A percentile compares a stretch with the other conserved stretches of the same genome.
These are phyloP conservation scores for Siphamia tubifer DNA, from an alignment of 2,113 vertebrate genomes.

Conservation along the genomic window DNA sequence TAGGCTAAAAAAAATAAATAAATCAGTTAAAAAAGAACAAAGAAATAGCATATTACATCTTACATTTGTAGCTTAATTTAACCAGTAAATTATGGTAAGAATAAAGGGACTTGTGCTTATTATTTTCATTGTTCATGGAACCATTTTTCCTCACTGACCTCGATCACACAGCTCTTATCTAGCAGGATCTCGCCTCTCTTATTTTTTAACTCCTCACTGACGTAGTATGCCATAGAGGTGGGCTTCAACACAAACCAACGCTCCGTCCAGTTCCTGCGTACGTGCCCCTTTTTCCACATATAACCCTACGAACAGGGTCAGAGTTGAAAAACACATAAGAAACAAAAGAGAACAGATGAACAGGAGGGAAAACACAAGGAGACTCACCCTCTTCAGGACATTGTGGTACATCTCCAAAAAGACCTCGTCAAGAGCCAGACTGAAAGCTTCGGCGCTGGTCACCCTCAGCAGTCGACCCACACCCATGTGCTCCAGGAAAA, in stretches of 20 bases:
- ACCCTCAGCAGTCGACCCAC: slow-evolving; percentile 67
- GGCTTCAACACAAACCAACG: slow-evolving; percentile 85
- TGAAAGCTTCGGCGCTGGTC: slow-evolving; percentile 72
- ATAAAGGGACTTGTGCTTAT: neutral
- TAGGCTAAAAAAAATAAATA: slow-evolving; percentile 54
- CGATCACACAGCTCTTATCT: slow-evolving; percentile 73
- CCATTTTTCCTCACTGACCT: slow-evolving; percentile 66
- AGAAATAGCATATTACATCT: neutral
- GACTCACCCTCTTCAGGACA: slow-evolving; percentile 79
- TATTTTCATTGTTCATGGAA: too few relatives aligned
- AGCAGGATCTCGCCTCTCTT: slow-evolving; percentile 80
- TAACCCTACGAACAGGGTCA: slow-evolving; percentile 71
- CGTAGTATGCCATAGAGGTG: slow-evolving; percentile 72
- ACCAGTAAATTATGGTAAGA: neutral
- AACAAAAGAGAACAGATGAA: neutral
- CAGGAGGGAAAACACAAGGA: neutral
- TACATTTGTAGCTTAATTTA: neutral
- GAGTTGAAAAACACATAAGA: neutral
- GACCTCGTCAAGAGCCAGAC: slow-evolving; percentile 77
- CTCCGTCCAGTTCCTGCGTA: slow-evolving; percentile 83
- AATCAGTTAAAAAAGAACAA: neutral
- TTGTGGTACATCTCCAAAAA: slow-evolving; percentile 84
- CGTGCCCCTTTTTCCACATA: slow-evolving; percentile 83
- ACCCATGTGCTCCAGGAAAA: slow-evolving; percentile 75
- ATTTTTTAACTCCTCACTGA: slow-evolving; percentile 78